Percentiles rank a stretch among this genome's conserved stretches.
These are phyloP conservation scores for Petromus typicus DNA, from an alignment of 2,113 vertebrate genomes.

Conservation along the genomic window DNA sequence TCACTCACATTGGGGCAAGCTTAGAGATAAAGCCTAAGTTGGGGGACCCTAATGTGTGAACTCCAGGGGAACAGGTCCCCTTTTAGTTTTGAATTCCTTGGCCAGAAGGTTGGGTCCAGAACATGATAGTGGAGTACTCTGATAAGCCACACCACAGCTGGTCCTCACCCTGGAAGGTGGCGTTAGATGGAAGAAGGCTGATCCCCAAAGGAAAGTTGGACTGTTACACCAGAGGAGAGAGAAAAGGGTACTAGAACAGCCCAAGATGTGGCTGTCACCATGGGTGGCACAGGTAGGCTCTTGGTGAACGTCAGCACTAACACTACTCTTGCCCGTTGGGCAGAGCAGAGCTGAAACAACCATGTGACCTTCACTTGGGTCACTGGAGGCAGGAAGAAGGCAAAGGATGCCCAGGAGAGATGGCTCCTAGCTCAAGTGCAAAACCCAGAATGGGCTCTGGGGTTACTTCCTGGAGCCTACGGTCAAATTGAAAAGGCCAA, in stretches of 20 bases:
- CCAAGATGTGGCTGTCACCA: neutral
- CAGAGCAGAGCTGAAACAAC: neutral
- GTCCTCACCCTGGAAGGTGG: neutral
- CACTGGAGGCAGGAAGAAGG: neutral
- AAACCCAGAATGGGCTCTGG: neutral
- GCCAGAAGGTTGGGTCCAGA: fast-evolving
- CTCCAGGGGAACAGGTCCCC: neutral
- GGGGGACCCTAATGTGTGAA: neutral
- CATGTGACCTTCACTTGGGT: neutral
- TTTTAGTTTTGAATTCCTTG: neutral
- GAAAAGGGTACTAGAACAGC: neutral
- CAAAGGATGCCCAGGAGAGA: neutral
- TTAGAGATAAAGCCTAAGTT: neutral
- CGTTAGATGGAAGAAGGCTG: neutral
- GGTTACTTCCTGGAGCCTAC: neutral
- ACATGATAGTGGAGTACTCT: neutral
- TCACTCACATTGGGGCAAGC: neutral
- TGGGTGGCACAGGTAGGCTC: neutral
- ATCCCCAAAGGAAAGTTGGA: neutral
- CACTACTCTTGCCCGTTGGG: neutral
- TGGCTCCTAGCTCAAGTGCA: neutral
- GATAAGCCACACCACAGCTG: neutral
- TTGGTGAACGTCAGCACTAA: neutral
- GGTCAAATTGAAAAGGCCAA: neutral
- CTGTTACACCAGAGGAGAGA: neutral